Evolutionary conservation across 2,888 invertebrate genomes (phyloP).

Genomic region (Plagodis pulveraria): DNA sequence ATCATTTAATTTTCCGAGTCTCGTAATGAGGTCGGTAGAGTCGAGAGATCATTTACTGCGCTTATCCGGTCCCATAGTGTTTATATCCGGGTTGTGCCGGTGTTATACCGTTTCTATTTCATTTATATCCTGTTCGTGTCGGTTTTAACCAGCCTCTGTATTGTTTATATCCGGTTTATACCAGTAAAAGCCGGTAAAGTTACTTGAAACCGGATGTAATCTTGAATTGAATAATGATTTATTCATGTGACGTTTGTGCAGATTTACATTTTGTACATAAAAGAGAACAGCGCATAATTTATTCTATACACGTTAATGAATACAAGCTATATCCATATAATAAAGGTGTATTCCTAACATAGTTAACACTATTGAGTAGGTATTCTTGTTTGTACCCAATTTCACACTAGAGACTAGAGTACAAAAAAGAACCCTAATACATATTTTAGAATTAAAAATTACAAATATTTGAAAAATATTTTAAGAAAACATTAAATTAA

Average conservation of each 20-base stretch:
- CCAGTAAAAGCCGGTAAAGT: not conserved
- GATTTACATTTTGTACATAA: not conserved
- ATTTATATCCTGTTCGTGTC: not conserved
- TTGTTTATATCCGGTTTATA: conserved; percentile 4
- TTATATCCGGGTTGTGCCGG: not conserved
- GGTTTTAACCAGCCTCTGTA: conserved; percentile 2
- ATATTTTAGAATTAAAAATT: no score
- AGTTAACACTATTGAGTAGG: no score
- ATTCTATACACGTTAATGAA: no score
- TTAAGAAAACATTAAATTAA: no score
- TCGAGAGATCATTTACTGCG: conserved; percentile 25
- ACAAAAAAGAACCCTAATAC: no score
- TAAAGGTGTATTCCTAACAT: no score
- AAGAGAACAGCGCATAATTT: not conserved
- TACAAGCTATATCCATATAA: no score
- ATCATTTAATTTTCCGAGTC: conserved; percentile 18
- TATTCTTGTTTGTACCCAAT: no score
- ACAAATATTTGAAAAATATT: no score
- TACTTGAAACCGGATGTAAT: conserved; percentile 14
- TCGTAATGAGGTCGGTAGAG: conserved; percentile 26
- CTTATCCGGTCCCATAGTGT: conserved; percentile 5
- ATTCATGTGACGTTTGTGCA: not conserved
- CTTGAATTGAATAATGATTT: conserved; percentile 1
- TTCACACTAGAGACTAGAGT: no score
- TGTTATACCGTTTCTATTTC: no score